Percentiles rank a stretch among this genome's conserved stretches.
Conservation (phyloP, 1,140 invertebrate genomes). For the Anastrepha ludens region DNA sequence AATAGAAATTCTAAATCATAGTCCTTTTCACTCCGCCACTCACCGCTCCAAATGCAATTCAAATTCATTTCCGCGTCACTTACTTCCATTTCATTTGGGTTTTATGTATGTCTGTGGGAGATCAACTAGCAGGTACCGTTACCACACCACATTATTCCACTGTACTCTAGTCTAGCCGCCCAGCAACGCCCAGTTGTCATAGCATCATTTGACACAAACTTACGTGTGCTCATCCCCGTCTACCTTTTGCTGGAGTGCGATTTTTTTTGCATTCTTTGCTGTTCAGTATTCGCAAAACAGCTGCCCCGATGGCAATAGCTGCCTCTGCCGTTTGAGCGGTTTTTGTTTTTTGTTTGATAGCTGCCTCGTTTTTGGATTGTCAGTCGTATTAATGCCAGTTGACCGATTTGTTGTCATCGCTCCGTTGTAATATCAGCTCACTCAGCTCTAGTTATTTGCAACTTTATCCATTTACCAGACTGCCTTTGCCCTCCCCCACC, state of each 20-base stretch:
- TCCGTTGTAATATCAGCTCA: slow-evolving; percentile 35
- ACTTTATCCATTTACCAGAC: slow-evolving; percentile 29
- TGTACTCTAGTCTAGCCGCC: neutral
- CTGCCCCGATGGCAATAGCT: neutral
- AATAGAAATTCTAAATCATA: slow-evolving; percentile 9
- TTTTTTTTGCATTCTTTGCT: neutral
- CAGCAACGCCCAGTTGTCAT: neutral
- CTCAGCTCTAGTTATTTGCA: slow-evolving; percentile 51
- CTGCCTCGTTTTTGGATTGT: neutral
- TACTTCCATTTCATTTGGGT: slow-evolving; percentile 44
- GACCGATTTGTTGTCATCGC: slow-evolving; percentile 57
- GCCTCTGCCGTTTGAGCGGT: neutral
- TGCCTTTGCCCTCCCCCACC: neutral
- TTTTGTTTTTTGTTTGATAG: neutral
- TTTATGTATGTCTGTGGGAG: slow-evolving; percentile 46
- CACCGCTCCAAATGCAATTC: slow-evolving; percentile 18
- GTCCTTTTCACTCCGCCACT: neutral
- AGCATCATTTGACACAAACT: slow-evolving; percentile 8
- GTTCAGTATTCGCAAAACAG: neutral
- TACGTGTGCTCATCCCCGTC: neutral
- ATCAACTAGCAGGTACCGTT: neutral
- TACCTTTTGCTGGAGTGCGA: neutral
- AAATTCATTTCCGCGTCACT: slow-evolving; percentile 44
- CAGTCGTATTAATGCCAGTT: slow-evolving; percentile 57
- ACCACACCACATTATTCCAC: neutral